Percentiles rank a stretch among this genome's conserved stretches.
These are phyloP conservation scores for Corythaixoides concolor DNA, from an alignment of 2,113 vertebrate species.

Conservation along the genomic window DNA sequence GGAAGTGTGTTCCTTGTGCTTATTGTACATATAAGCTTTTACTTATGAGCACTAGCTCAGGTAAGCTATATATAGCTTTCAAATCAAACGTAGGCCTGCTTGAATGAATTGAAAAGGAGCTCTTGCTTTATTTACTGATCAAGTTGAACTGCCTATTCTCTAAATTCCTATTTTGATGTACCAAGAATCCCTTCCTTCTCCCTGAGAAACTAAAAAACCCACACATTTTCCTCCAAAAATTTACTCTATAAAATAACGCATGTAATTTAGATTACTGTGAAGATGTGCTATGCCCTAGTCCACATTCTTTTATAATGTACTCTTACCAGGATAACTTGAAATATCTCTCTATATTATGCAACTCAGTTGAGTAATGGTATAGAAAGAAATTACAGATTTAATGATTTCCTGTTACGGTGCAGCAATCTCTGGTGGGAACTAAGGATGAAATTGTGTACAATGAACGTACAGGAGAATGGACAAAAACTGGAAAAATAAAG, in stretches of 20 bases:
- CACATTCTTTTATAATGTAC: neutral
- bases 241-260: neutral
- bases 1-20: neutral
- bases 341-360: neutral
- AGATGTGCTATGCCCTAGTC: neutral
- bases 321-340: neutral
- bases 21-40: neutral
- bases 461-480: neutral
- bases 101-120: neutral
- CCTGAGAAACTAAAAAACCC: neutral
- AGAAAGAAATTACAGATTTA: neutral
- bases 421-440: neutral
- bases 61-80: neutral
- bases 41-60: neutral
- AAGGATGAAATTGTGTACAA: neutral
- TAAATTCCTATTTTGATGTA: neutral
- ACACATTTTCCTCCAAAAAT: neutral
- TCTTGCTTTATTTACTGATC: neutral
- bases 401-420: neutral
- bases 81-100: neutral
- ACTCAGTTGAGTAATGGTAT: neutral
- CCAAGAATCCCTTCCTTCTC: neutral
- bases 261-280: neutral
- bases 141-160: neutral
- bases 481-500: neutral